Conservation (phyloP, 2,113 vertebrate genomes). For the Tyto alba region DNA sequence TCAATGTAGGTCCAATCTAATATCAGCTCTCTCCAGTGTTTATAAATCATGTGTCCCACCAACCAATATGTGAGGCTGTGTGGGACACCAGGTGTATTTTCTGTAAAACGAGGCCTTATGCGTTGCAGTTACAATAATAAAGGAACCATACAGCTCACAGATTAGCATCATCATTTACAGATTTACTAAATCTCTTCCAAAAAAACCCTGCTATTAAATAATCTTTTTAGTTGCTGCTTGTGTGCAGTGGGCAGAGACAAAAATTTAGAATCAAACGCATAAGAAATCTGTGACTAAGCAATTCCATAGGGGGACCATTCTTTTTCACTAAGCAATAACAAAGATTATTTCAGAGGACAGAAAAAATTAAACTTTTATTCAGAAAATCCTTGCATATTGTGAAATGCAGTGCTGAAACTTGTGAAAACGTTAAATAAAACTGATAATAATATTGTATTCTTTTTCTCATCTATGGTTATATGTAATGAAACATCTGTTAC, state of each 20-base stretch:
- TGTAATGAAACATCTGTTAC: neutral
- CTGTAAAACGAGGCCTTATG: neutral
- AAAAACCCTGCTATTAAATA: accelerated
- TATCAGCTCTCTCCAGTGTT: neutral
- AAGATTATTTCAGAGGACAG: neutral
- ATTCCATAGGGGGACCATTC: accelerated
- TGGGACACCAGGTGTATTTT: neutral
- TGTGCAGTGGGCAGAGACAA: neutral
- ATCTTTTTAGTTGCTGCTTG: neutral
- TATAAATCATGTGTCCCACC: neutral
- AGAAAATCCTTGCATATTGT: neutral
- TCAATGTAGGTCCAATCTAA: neutral
- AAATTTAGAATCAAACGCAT: accelerated
- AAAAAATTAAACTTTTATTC: neutral
- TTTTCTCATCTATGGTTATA: neutral
- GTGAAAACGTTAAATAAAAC: neutral
- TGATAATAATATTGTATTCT: neutral
- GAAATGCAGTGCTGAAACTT: neutral
- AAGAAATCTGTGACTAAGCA: neutral
- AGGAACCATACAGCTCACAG: neutral
- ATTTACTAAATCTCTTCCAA: neutral
- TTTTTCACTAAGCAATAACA: neutral
- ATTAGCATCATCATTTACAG: neutral
- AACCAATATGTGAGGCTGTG: neutral
- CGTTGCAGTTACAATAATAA: neutral